A percentile compares a stretch with the other conserved stretches of the same genome.
Evolutionary conservation across 1,140 invertebrate genomes (phyloP).

Genomic region (Orchestia grillus): DNA sequence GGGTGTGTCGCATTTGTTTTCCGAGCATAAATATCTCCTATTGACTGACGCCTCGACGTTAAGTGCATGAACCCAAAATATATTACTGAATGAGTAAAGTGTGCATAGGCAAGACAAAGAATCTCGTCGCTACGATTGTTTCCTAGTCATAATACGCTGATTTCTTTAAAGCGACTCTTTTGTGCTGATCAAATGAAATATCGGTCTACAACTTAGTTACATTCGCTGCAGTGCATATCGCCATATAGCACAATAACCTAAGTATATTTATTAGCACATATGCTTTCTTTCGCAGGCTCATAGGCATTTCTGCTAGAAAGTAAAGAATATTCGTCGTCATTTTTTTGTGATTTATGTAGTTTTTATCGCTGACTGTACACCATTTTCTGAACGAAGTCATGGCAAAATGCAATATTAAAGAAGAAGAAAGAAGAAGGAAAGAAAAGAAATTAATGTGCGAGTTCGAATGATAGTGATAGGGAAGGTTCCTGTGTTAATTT

Average conservation of each 20-base stretch:
- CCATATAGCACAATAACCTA: neutral
- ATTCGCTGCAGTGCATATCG: neutral
- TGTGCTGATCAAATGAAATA: neutral
- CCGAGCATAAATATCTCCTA: neutral
- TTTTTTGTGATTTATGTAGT: neutral
- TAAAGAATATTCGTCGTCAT: neutral
- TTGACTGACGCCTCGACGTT: neutral
- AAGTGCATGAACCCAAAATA: neutral
- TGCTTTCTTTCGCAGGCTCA: neutral
- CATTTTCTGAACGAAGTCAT: neutral
- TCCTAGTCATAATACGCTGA: neutral
- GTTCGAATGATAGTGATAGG: neutral
- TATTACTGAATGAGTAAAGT: neutral
- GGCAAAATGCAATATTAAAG: no score
- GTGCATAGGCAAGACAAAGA: neutral
- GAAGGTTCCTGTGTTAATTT: neutral
- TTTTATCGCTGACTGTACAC: neutral
- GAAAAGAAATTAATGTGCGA: neutral
- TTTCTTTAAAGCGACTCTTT: neutral
- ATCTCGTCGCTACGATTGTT: neutral
- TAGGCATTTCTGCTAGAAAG: neutral
- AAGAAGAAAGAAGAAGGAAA: no score
- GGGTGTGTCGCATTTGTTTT: neutral
- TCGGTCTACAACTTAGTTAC: neutral
- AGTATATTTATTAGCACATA: neutral